Percentiles rank a stretch among this genome's conserved stretches.
phyloP scores from a whole-genome alignment of 2,113 vertebrate species.

The Cephalopholis sonnerati region DNA sequence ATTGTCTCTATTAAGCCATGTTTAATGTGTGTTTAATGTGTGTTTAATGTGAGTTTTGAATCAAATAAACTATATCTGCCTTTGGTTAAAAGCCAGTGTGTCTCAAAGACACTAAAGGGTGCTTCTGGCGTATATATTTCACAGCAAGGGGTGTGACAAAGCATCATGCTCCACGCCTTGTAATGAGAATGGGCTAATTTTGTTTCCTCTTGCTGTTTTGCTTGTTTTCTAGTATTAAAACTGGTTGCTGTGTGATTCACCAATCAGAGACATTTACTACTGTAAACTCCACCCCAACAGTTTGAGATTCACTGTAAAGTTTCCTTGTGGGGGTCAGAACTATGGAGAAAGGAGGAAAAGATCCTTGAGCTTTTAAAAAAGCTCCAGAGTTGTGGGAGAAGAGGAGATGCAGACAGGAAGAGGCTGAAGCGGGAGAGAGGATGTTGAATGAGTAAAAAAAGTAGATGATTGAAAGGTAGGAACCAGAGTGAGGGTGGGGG shows the following conservation, averaged over 20 bases:
- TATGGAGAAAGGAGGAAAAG: background rate
- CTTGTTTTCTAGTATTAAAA: background rate
- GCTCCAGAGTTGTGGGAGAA: background rate
- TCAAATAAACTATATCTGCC: no score
- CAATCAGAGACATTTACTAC: background rate
- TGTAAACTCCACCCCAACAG: background rate
- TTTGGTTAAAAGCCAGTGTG: no score
- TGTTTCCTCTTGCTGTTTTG: background rate
- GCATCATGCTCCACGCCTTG: no score
- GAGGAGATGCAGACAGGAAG: background rate
- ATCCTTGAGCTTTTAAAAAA: background rate
- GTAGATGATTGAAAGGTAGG: slow-evolving; percentile 14
- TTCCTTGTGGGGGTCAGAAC: background rate
- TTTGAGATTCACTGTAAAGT: background rate
- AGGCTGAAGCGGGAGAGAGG: background rate
- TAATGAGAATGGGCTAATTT: no score
- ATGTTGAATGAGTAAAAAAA: background rate
- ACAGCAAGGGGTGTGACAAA: no score
- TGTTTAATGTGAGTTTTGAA: no score
- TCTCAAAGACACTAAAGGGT: no score
- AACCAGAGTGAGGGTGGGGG: background rate
- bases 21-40: no score
- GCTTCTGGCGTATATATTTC: no score
- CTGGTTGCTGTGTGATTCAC: background rate
- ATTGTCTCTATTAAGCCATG: no score